A percentile compares a stretch with the other conserved stretches of the same genome.
Conservation (phyloP, 1,140 invertebrate species). For the Procambarus virginalis region DNA sequence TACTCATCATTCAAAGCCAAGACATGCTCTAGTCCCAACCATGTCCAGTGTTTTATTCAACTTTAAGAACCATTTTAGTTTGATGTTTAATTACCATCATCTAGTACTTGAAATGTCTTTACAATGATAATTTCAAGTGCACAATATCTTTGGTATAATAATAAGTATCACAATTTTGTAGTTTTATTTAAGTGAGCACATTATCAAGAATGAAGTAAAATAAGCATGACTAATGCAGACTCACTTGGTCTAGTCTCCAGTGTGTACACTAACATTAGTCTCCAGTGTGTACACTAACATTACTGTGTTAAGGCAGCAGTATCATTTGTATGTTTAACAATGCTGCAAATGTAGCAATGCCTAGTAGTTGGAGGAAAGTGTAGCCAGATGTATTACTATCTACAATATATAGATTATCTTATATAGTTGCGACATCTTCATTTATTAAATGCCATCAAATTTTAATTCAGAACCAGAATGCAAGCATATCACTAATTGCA, state of each 20-base stretch:
- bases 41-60: no score
- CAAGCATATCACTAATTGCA: not conserved
- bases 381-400: not conserved
- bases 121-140: no score
- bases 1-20: no score
- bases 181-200: slow-evolving; percentile 8
- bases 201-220: slow-evolving; percentile 23
- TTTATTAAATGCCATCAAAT: not conserved
- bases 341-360: not conserved
- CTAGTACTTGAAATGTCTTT: no score
- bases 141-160: no score
- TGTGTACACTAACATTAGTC: no score
- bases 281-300: no score
- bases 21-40: no score
- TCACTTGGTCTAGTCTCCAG: not conserved
- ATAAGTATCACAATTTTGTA: not conserved
- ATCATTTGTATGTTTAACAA: not conserved
- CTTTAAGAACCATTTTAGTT: no score
- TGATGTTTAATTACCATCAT: no score
- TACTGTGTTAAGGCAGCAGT: not conserved
- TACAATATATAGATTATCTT: not conserved
- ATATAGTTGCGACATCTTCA: not conserved
- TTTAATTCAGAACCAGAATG: not conserved
- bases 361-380: not conserved
- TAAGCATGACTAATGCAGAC: not conserved